Evolutionary conservation across 2,888 invertebrate genomes (phyloP), one percentile per base, ranked within the genome.

Genomic region (Cantharis rustica): DNA sequence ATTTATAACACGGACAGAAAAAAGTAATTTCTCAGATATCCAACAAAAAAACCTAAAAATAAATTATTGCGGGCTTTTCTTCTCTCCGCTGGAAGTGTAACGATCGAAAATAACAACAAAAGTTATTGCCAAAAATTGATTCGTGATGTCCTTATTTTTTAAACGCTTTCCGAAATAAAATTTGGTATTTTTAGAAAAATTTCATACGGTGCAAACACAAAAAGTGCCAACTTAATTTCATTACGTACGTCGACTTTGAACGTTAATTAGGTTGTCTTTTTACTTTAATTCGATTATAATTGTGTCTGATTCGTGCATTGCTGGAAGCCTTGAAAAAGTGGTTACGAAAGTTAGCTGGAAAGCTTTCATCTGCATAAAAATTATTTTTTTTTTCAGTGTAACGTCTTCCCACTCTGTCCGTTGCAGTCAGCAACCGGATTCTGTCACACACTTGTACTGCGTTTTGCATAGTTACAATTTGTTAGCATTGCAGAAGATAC

Each of bases 81-180:
- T 17, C 16, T 9, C 71, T 47, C 23, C 71, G 61, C 31, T 62
- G 20, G 16, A 26, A 71, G 71, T 61, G 71, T 75, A 75, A 68
- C 20, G 75, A 68, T 75, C 75, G 23, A 71, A 75, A 75, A 75
- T 75, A 75, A 75, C 71, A 75, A 71, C 71, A 75, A 61, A 68
- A 16, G n/a, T 16, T 17, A 23, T 61, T 71, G 75, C 75, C 75
- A 75, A 75, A 75, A 71, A 62, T 68, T 23, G 68, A 69, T 47
- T 66, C n/a, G 20, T 16, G 72, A 72, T 66, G 72, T 66, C 72
- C 31, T 31, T 31, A 62, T 15, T 13, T 15, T n/a, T 15, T 47
- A 26, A 16, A 69, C 17, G 16, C 61, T 69, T 61, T 69, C 61
- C 47, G n/a, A 47, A 47, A 47, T 47, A 47, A 47, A 47, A 31